Base-by-base conservation (phyloP, 2,113 vertebrate genomes). In the Sterna hirundo region DNA sequence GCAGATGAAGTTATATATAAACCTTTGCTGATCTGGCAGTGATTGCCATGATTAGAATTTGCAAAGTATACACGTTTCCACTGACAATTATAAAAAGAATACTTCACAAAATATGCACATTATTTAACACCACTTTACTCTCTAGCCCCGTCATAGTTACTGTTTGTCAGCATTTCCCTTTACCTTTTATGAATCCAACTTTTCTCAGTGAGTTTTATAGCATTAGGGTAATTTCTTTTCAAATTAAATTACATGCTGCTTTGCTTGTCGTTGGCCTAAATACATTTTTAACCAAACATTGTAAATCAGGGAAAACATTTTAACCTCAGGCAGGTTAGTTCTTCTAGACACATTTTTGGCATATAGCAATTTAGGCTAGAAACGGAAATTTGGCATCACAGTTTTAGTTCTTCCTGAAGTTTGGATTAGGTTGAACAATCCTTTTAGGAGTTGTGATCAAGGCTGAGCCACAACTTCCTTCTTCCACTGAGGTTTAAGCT, bases 1-100 rank as follows among this genome's bases (percentile, higher is more conserved):
- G 64, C 69, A 95, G 64, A 93, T 93, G 49, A 88, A 86, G 83
- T 66, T 93, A 91, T 70, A 83, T 94, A 93, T 96, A 97, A 94
- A 95, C 58, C 32, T 85, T 76, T 95, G 83, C 74, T 92, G 77
- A 95, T 95, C 78, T 95, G 54, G 87, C 70, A 94, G 77, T 80
- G 52, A 88, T 76, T 86, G 44, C 57, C 36, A 58, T 77, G 75
- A 95, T 94, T 93, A 91, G 77, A 93, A 68, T 91, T 94, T 89
- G 82, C 86, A 74, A 89, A 86, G 74, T 65, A 87, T 42, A 81
- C 54, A 49, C 14, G 2, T 95, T 95, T 94, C 65, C 66, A 79
- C 30, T 89, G 86, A 54, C 81, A 93, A 58, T 91, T 94, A 93
- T 83, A 72, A 69, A 96, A 94, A 94, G 19, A 95, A 65, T 86